Percentiles rank a stretch among this genome's conserved stretches.
Conservation (phyloP, 2,797 vertebrate genomes). For the Neostethus bicornis region DNA sequence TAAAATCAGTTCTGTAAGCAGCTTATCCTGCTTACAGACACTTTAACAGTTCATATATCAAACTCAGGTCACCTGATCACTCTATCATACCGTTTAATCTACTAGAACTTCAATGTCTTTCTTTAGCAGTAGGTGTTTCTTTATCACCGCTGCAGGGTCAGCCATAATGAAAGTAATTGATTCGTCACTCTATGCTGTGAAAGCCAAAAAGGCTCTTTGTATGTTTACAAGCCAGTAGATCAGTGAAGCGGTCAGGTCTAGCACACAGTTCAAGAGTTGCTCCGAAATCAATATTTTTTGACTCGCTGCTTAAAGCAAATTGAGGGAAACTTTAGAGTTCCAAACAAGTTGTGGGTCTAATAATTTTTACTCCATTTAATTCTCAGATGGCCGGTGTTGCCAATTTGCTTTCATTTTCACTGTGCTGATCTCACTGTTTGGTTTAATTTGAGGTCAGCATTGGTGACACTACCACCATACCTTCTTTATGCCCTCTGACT, state of each 20-base stretch:
- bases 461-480: conserved; percentile 12
- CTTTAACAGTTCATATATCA: conserved; percentile 24
- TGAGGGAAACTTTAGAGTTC: conserved; percentile 28
- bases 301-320: conserved; percentile 16
- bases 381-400: conserved; percentile 25
- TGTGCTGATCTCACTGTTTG: conserved; percentile 29
- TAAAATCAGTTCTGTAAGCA: no score
- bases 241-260: conserved; percentile 29
- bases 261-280: conserved; percentile 16
- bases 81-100: conserved; percentile 35
- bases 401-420: conserved; percentile 27
- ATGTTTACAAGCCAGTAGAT: conserved; percentile 20
- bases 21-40: no score
- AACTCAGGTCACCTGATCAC: conserved; percentile 4
- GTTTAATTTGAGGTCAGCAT: conserved; percentile 31
- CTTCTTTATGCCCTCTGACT: conserved; percentile 39
- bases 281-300: conserved; percentile 54
- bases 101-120: conserved; percentile 33
- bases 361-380: conserved; percentile 28
- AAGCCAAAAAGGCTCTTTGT: conserved; percentile 40
- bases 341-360: conserved; percentile 28
- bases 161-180: conserved; percentile 59
- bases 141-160: conserved; percentile 28
- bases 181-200: conserved; percentile 38
- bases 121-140: conserved; percentile 43